Evolutionary conservation across 1,140 invertebrate species (phyloP).

Genomic region (Scaptomyza montana): DNA sequence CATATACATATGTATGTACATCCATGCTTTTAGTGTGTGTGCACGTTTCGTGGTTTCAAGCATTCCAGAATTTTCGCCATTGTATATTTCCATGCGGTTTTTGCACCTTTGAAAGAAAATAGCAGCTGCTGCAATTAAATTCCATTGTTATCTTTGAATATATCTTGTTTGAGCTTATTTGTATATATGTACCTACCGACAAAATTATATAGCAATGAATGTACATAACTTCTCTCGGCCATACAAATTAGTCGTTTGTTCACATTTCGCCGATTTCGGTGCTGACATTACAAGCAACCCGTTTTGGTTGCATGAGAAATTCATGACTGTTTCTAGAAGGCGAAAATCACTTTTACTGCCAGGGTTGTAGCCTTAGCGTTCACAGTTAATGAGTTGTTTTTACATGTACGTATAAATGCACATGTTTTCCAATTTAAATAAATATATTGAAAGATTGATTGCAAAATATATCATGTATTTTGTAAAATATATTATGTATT

Average conservation of each 20-base stretch:
- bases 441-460: too few relatives aligned
- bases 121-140: slow-evolving; percentile 49
- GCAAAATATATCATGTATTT: too few relatives aligned
- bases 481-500: too few relatives aligned
- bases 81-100: slow-evolving; percentile 48
- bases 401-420: too few relatives aligned
- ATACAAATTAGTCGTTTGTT: slow-evolving; percentile 56
- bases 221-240: slow-evolving; percentile 7
- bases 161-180: slow-evolving; percentile 20
- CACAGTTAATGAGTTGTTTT: neutral
- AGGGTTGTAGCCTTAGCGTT: slow-evolving; percentile 29
- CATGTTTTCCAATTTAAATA: neutral
- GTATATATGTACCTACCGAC: neutral
- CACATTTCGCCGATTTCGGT: slow-evolving; percentile 50
- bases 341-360: slow-evolving; percentile 23
- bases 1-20: neutral
- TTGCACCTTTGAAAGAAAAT: slow-evolving; percentile 37
- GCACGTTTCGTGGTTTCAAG: slow-evolving; percentile 25
- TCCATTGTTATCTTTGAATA: slow-evolving; percentile 46
- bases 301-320: slow-evolving; percentile 44
- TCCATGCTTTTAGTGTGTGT: neutral
- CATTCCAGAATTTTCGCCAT: slow-evolving; percentile 74
- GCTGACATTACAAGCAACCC: slow-evolving; percentile 38
- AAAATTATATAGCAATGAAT: neutral
- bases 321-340: slow-evolving; percentile 25